Percentiles rank a stretch among this genome's conserved stretches.
Conservation (phyloP, 1,140 invertebrate species). For the Fopius arisanus region DNA sequence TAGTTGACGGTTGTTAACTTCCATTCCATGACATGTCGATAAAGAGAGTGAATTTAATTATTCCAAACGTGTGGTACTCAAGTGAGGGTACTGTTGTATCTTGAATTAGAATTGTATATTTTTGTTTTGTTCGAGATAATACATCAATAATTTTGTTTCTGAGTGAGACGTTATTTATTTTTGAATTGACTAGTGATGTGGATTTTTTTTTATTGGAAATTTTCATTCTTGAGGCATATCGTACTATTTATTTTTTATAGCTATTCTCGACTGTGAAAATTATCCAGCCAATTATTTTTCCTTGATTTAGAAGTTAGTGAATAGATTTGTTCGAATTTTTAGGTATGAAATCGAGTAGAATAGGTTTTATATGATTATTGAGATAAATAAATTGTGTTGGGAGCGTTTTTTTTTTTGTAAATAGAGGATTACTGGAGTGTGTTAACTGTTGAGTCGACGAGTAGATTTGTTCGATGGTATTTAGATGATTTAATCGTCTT, state of each 20-base stretch:
- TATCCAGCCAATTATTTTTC: neutral
- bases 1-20: slow-evolving; percentile 4
- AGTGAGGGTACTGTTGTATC: neutral
- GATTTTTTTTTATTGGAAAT: neutral
- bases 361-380: slow-evolving; percentile 3
- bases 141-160: slow-evolving; percentile 13
- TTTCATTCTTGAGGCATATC: neutral
- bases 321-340: neutral
- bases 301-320: neutral
- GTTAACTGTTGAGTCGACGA: neutral
- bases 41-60: neutral
- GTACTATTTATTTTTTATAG: slow-evolving; percentile 11
- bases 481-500: neutral
- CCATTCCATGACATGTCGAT: neutral
- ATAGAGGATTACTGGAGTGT: neutral
- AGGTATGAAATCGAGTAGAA: neutral
- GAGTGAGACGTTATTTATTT: slow-evolving; percentile 10
- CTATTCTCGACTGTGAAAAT: slow-evolving; percentile 12
- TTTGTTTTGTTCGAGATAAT: neutral
- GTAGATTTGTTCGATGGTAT: neutral
- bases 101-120: slow-evolving; percentile 3
- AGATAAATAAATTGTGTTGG: neutral
- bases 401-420: slow-evolving; percentile 11
- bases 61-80: neutral
- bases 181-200: neutral